phyloP scores from a whole-genome alignment of 2,888 invertebrate genomes.

The Gymnosoma rotundatum region DNA sequence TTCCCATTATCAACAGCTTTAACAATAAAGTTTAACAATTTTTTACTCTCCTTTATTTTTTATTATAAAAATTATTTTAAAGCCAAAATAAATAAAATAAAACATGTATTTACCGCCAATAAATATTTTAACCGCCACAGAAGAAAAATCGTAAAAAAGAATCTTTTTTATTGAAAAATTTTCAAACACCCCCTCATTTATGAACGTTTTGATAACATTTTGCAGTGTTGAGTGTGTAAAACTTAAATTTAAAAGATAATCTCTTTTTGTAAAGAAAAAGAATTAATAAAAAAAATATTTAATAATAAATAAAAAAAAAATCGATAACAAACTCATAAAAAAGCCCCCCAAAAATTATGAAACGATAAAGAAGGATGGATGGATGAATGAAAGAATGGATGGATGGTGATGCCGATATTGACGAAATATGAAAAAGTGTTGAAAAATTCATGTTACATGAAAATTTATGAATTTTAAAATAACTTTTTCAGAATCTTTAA shows the following conservation, averaged over 20 bases:
- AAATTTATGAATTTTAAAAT: constrained; percentile 54
- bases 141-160: constrained; percentile 44
- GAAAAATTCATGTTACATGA: constrained; percentile 52
- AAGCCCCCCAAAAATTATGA: constrained; percentile 21
- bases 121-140: constrained; percentile 28
- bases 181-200: constrained; percentile 63
- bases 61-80: constrained; percentile 16
- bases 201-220: neutral
- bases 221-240: constrained; percentile 27
- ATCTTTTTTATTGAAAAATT: constrained; percentile 62
- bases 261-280: constrained; percentile 33
- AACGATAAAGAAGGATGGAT: constrained; percentile 16
- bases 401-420: constrained; percentile 19
- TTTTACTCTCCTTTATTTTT: neutral
- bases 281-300: constrained; percentile 70
- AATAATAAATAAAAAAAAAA: constrained; percentile 45
- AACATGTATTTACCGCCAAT: constrained; percentile 46
- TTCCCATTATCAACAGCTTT: constrained; percentile 13
- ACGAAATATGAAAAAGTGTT: constrained; percentile 65
- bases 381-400: constrained; percentile 5
- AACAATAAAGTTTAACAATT: neutral
- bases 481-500: constrained; percentile 49
- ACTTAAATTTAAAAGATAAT: constrained; percentile 69
- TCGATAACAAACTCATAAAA: constrained; percentile 51
- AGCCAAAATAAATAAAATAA: constrained; percentile 38